These are phyloP conservation scores for Toxonevra muliebris DNA, from an alignment of 2,888 invertebrate species.

Conservation along the genomic window DNA sequence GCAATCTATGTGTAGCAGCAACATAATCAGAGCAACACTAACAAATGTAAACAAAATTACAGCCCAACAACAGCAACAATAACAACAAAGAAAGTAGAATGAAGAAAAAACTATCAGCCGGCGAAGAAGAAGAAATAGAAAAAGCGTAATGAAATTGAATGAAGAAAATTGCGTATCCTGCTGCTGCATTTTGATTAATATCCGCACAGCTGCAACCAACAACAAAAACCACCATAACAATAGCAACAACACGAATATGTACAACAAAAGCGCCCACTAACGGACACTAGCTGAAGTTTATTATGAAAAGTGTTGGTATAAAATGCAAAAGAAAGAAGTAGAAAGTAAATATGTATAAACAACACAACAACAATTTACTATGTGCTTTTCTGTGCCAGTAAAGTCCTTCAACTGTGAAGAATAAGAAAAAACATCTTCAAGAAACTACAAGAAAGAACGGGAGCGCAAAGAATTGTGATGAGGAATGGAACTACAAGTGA, in stretches of 20 bases:
- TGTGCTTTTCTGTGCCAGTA: background rate
- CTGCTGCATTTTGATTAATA: slow-evolving; percentile 29
- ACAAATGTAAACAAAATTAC: background rate
- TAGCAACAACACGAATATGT: background rate
- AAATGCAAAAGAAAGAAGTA: background rate
- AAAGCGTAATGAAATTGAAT: background rate
- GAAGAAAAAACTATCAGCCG: background rate
- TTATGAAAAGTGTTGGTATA: background rate
- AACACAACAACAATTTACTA: background rate
- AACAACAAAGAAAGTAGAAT: slow-evolving; percentile 2
- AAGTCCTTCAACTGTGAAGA: background rate
- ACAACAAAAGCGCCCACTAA: slow-evolving; percentile 6
- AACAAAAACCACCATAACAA: background rate
- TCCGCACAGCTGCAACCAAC: slow-evolving; percentile 21
- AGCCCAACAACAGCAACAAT: background rate
- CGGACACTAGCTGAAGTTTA: background rate
- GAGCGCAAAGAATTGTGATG: background rate
- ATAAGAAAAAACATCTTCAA: background rate
- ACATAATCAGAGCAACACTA: background rate
- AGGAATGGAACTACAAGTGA: background rate
- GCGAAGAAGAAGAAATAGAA: background rate
- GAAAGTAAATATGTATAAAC: background rate
- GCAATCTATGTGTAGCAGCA: background rate
- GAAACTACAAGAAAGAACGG: background rate
- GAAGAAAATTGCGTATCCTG: slow-evolving; percentile 28